Evolutionary conservation across 2,888 invertebrate species (phyloP).

Genomic region (Pammene aurita): DNA sequence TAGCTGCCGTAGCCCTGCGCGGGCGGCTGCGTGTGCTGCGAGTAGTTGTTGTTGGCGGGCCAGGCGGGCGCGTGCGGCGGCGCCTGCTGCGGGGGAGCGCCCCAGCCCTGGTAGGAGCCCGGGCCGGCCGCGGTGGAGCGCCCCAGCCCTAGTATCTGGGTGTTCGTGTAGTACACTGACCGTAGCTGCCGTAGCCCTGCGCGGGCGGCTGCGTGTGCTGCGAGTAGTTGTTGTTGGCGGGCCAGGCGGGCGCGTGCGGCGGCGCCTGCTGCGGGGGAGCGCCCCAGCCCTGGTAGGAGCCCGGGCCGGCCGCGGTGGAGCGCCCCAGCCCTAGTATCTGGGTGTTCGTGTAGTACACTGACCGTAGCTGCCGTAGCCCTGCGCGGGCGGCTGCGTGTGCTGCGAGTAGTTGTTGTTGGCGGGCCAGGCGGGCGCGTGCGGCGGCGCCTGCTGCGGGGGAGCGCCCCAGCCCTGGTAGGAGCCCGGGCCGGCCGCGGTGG

Average conservation of each 20-base stretch:
- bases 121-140: too few relatives aligned
- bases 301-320: too few relatives aligned
- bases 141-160: too few relatives aligned
- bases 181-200: conserved; percentile 85
- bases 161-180: too few relatives aligned
- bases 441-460: conserved; percentile 86
- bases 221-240: conserved; percentile 83
- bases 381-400: conserved; percentile 87
- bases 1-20: conserved; percentile 82
- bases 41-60: conserved; percentile 83
- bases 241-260: conserved; percentile 82
- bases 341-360: too few relatives aligned
- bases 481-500: too few relatives aligned
- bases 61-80: conserved; percentile 85
- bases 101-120: conserved; percentile 65
- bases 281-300: conserved; percentile 59
- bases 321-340: too few relatives aligned
- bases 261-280: conserved; percentile 89
- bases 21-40: conserved; percentile 83
- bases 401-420: conserved; percentile 84
- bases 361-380: conserved; percentile 89
- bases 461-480: too few relatives aligned
- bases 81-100: conserved; percentile 79
- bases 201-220: conserved; percentile 86
- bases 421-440: conserved; percentile 80